phyloP scores from a whole-genome alignment of 1,140 invertebrate species.

The Daktulosphaira vitifoliae region DNA sequence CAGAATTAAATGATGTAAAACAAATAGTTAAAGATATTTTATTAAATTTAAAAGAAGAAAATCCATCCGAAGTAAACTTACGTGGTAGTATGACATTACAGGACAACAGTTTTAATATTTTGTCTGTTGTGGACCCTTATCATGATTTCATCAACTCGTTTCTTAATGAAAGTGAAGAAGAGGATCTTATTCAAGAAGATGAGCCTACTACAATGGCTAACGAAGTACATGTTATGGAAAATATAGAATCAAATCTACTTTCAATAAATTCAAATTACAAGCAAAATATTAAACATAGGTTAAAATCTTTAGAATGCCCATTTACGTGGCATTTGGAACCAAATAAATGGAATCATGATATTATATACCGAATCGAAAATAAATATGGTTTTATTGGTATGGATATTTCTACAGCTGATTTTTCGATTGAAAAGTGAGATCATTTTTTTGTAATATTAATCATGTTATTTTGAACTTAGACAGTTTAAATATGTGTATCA shows the following conservation, averaged over 20 bases:
- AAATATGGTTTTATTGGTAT: neutral
- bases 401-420: neutral
- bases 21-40: neutral
- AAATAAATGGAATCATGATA: neutral
- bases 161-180: neutral
- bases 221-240: neutral
- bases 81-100: neutral
- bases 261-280: neutral
- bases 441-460: neutral
- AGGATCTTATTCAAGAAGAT: neutral
- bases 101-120: neutral
- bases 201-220: neutral
- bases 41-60: neutral
- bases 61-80: neutral
- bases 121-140: neutral
- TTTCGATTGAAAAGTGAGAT: conserved; percentile 13
- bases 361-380: neutral
- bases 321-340: conserved; percentile 9
- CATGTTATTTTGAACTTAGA: neutral
- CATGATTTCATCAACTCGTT: neutral
- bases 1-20: neutral
- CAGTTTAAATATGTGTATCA: neutral
- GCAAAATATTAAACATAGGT: neutral
- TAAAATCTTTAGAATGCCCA: conserved; percentile 4
- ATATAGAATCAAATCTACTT: no score